Evolutionary conservation across 2,888 invertebrate genomes (phyloP).

Genomic region (Serripes groenlandicus): DNA sequence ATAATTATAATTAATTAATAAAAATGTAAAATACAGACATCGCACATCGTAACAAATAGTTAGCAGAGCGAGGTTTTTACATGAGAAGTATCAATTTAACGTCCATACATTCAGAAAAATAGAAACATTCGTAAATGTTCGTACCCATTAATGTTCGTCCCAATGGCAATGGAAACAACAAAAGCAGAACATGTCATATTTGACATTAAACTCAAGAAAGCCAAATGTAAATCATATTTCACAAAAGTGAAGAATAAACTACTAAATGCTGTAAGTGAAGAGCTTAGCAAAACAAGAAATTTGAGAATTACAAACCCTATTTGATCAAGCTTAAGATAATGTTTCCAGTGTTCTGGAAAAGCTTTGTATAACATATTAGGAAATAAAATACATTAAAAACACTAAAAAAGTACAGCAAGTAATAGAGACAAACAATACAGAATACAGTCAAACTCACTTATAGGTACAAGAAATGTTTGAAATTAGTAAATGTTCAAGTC

Average conservation of each 20-base stretch:
- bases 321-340: not conserved
- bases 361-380: not conserved
- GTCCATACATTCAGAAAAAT: too few relatives aligned
- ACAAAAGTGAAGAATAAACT: constrained; percentile 20
- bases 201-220: constrained; percentile 1
- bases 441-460: not conserved
- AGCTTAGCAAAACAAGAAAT: not conserved
- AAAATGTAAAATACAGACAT: too few relatives aligned
- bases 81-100: too few relatives aligned
- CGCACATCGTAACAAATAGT: too few relatives aligned
- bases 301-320: not conserved
- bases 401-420: not conserved
- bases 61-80: too few relatives aligned
- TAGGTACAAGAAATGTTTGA: not conserved
- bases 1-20: too few relatives aligned
- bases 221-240: constrained; percentile 1
- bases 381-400: not conserved
- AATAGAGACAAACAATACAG: not conserved
- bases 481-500: not conserved
- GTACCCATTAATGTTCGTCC: too few relatives aligned
- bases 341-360: not conserved
- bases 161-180: too few relatives aligned
- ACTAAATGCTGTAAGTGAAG: not conserved
- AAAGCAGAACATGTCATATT: too few relatives aligned
- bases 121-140: too few relatives aligned